A percentile compares a stretch with the other conserved stretches of the same genome.
phyloP scores from a whole-genome alignment of 1,140 invertebrate species.

The Marisa cornuarietis region DNA sequence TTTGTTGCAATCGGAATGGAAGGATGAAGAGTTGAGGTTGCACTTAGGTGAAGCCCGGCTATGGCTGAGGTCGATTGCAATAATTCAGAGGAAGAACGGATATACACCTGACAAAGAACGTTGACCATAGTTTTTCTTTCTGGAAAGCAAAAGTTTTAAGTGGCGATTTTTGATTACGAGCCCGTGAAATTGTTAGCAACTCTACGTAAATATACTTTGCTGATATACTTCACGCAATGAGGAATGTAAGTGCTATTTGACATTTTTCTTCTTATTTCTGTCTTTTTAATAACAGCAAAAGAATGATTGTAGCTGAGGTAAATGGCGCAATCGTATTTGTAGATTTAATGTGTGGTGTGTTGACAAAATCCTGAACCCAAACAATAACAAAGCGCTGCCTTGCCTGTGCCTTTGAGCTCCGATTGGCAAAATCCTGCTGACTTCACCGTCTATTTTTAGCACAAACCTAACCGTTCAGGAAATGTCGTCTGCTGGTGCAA shows the following conservation, averaged over 20 bases:
- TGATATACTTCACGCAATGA: conserved; percentile 19
- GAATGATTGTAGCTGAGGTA: too few relatives aligned
- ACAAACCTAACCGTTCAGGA: conserved; percentile 12
- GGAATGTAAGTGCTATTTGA: conserved; percentile 5
- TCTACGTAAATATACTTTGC: too few relatives aligned
- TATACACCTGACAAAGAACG: conserved; percentile 7
- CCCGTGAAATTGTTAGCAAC: too few relatives aligned
- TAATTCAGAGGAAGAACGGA: conserved; percentile 14
- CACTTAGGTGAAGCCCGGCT: conserved; percentile 21
- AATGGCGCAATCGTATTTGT: too few relatives aligned
- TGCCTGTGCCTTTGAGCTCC: background rate
- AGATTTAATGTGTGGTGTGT: too few relatives aligned
- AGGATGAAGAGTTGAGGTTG: conserved; percentile 25
- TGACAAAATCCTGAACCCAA: conserved; percentile 6
- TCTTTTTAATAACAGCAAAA: conserved; percentile 10
- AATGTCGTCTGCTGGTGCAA: conserved; percentile 4
- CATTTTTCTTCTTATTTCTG: conserved; percentile 2
- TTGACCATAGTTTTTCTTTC: conserved; percentile 15
- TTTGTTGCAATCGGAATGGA: conserved; percentile 34
- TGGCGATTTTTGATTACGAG: background rate
- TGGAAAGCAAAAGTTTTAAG: conserved; percentile 8
- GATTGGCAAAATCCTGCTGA: conserved; percentile 21
- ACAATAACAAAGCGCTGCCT: conserved; percentile 6
- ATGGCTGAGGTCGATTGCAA: conserved; percentile 21
- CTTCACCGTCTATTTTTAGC: conserved; percentile 26